These are phyloP conservation scores for Trichoplusia ni DNA, from an alignment of 1,140 invertebrate species.

Conservation along the genomic window DNA sequence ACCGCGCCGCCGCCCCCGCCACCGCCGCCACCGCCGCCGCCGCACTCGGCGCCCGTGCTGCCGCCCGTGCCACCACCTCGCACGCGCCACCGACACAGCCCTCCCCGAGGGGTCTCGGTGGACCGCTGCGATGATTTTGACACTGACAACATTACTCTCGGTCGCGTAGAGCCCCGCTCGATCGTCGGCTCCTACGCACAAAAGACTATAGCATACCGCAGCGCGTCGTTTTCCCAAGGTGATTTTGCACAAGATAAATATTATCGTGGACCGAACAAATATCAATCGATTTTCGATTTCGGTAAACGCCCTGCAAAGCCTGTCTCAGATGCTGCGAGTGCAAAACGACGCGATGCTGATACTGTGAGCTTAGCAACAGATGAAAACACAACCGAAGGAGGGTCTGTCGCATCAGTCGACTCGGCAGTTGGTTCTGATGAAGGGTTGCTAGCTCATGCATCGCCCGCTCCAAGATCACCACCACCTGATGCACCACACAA, in stretches of 20 bases:
- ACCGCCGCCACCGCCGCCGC: slow-evolving; percentile 61
- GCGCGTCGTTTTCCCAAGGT: slow-evolving; percentile 92
- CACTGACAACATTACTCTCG: slow-evolving; percentile 72
- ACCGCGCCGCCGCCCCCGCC: slow-evolving; percentile 59
- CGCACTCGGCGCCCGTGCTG: slow-evolving; percentile 64
- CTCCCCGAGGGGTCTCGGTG: slow-evolving; percentile 63
- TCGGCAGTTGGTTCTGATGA: slow-evolving; percentile 84
- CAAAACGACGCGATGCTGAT: slow-evolving; percentile 37
- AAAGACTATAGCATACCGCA: slow-evolving; percentile 86
- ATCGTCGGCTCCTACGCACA: slow-evolving; percentile 83
- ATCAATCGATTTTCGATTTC: slow-evolving; percentile 72
- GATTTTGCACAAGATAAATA: slow-evolving; percentile 83
- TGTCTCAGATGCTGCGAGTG: slow-evolving; percentile 46
- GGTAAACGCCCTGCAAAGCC: slow-evolving; percentile 60
- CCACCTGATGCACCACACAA: slow-evolving; percentile 72
- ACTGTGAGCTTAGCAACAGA: slow-evolving; percentile 53
- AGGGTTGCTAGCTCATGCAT: slow-evolving; percentile 72
- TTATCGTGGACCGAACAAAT: slow-evolving; percentile 68
- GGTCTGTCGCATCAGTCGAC: slow-evolving; percentile 83
- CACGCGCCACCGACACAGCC: slow-evolving; percentile 63
- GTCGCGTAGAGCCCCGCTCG: slow-evolving; percentile 82
- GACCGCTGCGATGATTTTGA: slow-evolving; percentile 72
- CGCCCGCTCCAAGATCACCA: slow-evolving; percentile 71
- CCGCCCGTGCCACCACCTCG: slow-evolving; percentile 70
- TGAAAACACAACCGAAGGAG: slow-evolving; percentile 68